These are phyloP conservation scores for Hippocampus comes DNA, from an alignment of 2,113 vertebrate species.

Conservation along the genomic window DNA sequence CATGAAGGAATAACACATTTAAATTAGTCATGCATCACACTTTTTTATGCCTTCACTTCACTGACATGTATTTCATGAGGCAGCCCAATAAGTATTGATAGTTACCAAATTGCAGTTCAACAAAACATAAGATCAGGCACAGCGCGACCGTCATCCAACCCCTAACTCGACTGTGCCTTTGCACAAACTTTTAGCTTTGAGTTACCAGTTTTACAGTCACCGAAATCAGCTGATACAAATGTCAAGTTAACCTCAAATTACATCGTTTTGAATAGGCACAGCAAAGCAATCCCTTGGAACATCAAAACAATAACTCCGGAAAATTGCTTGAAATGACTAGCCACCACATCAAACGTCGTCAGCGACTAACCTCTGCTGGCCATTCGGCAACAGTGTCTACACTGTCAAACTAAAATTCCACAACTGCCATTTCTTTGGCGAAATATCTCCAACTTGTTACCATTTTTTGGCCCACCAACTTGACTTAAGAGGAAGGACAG, in stretches of 20 bases:
- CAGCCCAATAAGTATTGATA: slow-evolving; percentile 32
- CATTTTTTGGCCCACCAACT: background rate
- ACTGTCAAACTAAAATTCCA: background rate
- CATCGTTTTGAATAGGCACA: background rate
- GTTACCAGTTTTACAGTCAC: too few relatives aligned
- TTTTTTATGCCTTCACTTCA: background rate
- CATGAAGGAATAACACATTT: too few relatives aligned
- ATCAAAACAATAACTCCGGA: background rate
- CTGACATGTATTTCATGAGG: background rate
- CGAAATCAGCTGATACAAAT: too few relatives aligned
- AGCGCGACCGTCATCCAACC: too few relatives aligned
- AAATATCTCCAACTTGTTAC: background rate
- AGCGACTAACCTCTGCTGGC: background rate
- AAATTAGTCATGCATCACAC: background rate
- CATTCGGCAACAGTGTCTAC: background rate
- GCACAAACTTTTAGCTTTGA: background rate
- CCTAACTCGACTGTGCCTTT: background rate
- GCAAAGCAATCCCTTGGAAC: background rate
- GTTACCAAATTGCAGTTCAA: slow-evolving; percentile 12
- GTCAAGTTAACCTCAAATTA: background rate
- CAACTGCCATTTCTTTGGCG: background rate
- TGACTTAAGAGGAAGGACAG: background rate
- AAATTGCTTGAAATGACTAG: background rate
- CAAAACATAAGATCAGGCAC: slow-evolving; percentile 8
- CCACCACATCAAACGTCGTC: background rate